Evolutionary conservation across 1,140 invertebrate genomes (phyloP).

Genomic region (Zaprionus africanus): DNA sequence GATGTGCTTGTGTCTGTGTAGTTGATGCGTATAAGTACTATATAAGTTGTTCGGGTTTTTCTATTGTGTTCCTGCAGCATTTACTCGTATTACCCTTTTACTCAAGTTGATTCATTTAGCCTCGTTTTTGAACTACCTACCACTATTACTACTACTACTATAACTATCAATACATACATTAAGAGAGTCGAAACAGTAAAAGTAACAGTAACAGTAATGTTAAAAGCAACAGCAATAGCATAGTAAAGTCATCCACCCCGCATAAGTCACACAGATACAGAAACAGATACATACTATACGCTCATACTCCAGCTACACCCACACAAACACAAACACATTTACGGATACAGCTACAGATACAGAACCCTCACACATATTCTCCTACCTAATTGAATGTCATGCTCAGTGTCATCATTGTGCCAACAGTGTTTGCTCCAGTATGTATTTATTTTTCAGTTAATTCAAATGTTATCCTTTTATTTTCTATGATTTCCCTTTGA

Average conservation of each 20-base stretch:
- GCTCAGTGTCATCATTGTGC: conserved; percentile 76
- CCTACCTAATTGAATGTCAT: conserved; percentile 58
- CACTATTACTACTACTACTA: conserved; percentile 7
- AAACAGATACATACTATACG: conserved; percentile 16
- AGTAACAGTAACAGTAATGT: conserved; percentile 27
- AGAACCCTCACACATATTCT: conserved; percentile 47
- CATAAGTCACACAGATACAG: conserved; percentile 37
- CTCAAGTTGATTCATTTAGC: conserved; percentile 34
- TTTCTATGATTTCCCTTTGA: conserved; percentile 53
- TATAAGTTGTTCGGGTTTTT: conserved; percentile 38
- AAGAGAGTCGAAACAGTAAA: conserved; percentile 26
- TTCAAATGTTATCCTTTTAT: conserved; percentile 41
- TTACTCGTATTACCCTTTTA: conserved; percentile 36
- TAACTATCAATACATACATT: conserved; percentile 18
- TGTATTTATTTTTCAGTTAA: conserved; percentile 28
- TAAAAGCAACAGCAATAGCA: conserved; percentile 30
- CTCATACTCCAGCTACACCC: conserved; percentile 39
- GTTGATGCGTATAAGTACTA: conserved; percentile 58
- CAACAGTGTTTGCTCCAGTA: conserved; percentile 65
- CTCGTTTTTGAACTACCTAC: conserved; percentile 30
- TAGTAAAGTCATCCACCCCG: conserved; percentile 59
- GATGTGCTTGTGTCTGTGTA: conserved; percentile 80
- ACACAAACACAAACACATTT: conserved; percentile 47
- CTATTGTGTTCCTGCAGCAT: conserved; percentile 45
- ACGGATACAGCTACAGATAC: conserved; percentile 40